phyloP scores from a whole-genome alignment of 2,797 vertebrate species.

The Geotrypetes seraphini region DNA sequence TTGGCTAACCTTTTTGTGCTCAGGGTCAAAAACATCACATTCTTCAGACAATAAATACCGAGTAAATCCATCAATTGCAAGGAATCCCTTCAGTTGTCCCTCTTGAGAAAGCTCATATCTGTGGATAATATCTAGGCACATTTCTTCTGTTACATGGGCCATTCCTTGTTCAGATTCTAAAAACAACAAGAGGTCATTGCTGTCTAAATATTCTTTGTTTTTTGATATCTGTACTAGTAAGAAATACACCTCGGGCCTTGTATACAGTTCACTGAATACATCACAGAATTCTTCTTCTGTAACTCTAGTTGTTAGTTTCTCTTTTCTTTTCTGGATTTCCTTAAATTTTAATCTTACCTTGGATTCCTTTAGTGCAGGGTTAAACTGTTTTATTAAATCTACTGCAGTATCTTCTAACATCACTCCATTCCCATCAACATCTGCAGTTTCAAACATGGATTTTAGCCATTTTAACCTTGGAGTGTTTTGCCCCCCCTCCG shows the following conservation, averaged over 20 bases:
- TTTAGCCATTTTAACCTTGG: slow-evolving; percentile 81
- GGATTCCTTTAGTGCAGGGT: slow-evolving; percentile 82
- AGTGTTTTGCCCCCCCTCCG: slow-evolving; percentile 69
- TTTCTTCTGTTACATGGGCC: slow-evolving; percentile 74
- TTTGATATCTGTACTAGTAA: slow-evolving; percentile 92
- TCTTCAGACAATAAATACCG: slow-evolving; percentile 84
- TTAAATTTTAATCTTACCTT: slow-evolving; percentile 93
- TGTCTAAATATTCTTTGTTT: slow-evolving; percentile 89
- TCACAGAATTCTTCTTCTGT: slow-evolving; percentile 91
- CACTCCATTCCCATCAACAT: slow-evolving; percentile 84
- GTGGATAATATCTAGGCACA: slow-evolving; percentile 82
- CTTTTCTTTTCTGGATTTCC: slow-evolving; percentile 92
- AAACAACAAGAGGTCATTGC: slow-evolving; percentile 89
- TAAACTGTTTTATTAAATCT: slow-evolving; percentile 82
- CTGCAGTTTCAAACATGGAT: slow-evolving; percentile 73
- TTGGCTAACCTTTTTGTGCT: slow-evolving; percentile 83
- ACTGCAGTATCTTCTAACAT: slow-evolving; percentile 83
- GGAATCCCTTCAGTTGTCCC: slow-evolving; percentile 72
- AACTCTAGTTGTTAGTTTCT: slow-evolving; percentile 91
- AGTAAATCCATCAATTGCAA: slow-evolving; percentile 89
- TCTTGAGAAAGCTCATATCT: slow-evolving; percentile 80
- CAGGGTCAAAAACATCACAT: slow-evolving; percentile 89
- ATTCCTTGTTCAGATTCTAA: slow-evolving; percentile 92
- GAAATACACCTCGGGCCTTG: slow-evolving; percentile 91
- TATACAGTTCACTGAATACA: slow-evolving; percentile 89